Percentiles rank a stretch among this genome's conserved stretches.
phyloP scores from a whole-genome alignment of 2,113 vertebrate genomes.

The Dinomys branickii region DNA sequence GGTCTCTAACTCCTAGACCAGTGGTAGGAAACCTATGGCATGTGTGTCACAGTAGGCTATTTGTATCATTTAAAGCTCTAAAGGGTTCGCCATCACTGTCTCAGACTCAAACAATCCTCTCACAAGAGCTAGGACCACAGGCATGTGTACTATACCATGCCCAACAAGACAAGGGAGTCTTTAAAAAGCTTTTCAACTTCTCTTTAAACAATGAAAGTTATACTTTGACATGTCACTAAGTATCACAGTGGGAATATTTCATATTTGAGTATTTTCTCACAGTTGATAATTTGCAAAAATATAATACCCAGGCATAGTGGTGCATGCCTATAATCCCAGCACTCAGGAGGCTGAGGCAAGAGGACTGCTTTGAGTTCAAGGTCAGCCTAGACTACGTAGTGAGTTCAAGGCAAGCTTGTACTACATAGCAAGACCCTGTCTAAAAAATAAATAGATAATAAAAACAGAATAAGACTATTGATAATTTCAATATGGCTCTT shows the following conservation, averaged over 20 bases:
- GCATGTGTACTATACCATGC: not conserved
- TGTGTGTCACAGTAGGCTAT: not conserved
- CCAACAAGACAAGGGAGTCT: not conserved
- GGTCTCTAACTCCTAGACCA: not conserved
- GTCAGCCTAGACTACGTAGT: too few relatives aligned
- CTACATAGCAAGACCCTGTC: too few relatives aligned
- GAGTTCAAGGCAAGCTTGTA: too few relatives aligned
- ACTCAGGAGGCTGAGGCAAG: too few relatives aligned
- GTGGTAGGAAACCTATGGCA: not conserved
- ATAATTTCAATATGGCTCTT: too few relatives aligned
- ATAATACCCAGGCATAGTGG: not conserved
- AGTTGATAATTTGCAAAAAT: not conserved
- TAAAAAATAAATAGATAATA: too few relatives aligned
- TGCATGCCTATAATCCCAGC: too few relatives aligned
- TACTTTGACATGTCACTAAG: not conserved
- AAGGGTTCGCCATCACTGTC: not conserved
- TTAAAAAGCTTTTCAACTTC: slow-evolving; percentile 43
- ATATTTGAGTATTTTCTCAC: slow-evolving; percentile 34
- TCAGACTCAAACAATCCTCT: not conserved
- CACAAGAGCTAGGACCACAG: not conserved
- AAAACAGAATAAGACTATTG: too few relatives aligned
- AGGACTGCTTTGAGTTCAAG: too few relatives aligned
- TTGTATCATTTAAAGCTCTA: not conserved
- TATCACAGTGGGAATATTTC: slow-evolving; percentile 6
- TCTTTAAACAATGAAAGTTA: slow-evolving; percentile 1